Evolutionary conservation across 2,888 invertebrate species (phyloP), one percentile per base, ranked within the genome.

Genomic region (Aspidapion aeneum): DNA sequence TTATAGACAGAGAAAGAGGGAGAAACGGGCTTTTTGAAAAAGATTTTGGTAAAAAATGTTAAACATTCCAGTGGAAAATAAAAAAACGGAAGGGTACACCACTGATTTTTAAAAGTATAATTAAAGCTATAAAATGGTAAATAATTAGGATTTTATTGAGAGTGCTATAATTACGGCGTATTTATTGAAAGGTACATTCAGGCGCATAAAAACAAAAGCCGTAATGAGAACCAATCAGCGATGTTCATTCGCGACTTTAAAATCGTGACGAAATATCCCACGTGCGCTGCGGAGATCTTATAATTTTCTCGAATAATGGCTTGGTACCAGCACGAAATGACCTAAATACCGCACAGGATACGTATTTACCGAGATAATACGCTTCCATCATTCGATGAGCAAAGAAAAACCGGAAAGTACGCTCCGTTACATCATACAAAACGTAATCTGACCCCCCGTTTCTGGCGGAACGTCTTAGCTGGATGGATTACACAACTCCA

Each of bases 71-170:
- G n/a, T n/a, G n/a, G n/a, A n/a, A n/a, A n/a, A n/a, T n/a, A n/a
- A n/a, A n/a, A n/a, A n/a, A n/a, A n/a, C n/a, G n/a, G n/a, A n/a
- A n/a, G n/a, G n/a, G n/a, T n/a, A n/a, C n/a, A n/a, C n/a, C n/a
- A n/a, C n/a, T n/a, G 1, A 52, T 17, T 54, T 18, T 57, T 56
- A 18, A n/a, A 56, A 56, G 18, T 55, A 57, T 61, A 61, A 55
- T 61, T 61, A 61, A 61, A 21, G 19, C 21, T 61, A 35, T 48
- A 19, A 60, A 48, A 61, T 56, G 61, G 61, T 61, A 61, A 61
- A 19, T 50, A 35, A 35, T 35, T 35, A 35, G 35, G 35, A 12
- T 35, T 35, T 35, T 35, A 35, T 35, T 35, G 35, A 35, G 35
- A 35, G 35, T 12, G 12, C 5, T 35, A 35, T 35, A 35, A 35